A percentile compares a stretch with the other conserved stretches of the same genome.
Conservation (phyloP, 2,113 vertebrate genomes). For the Archilochus colubris region DNA sequence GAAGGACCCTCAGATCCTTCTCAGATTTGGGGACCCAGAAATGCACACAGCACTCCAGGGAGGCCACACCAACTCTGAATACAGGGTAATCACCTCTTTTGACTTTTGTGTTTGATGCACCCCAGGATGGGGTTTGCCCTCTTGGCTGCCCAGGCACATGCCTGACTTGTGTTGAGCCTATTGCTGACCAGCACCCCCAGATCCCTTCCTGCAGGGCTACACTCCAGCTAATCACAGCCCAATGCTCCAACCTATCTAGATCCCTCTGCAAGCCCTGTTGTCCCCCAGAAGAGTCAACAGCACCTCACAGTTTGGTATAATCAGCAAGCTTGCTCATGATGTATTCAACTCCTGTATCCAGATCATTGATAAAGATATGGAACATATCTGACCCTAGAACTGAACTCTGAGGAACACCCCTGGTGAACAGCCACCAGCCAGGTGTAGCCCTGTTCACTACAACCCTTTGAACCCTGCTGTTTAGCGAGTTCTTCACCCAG, state of each 20-base stretch:
- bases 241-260: neutral
- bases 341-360: neutral
- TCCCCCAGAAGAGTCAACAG: neutral
- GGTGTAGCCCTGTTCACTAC: neutral
- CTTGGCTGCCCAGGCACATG: neutral
- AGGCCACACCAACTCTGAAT: neutral
- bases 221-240: neutral
- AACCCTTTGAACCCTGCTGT: neutral
- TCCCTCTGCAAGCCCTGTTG: neutral
- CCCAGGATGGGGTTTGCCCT: neutral
- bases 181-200: neutral
- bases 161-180: neutral
- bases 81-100: neutral
- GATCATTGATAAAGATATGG: neutral
- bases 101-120: neutral
- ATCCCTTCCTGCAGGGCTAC: neutral
- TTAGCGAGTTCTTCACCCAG: neutral
- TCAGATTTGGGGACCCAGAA: neutral
- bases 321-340: neutral
- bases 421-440: neutral
- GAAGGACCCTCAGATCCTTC: neutral
- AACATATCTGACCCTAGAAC: neutral
- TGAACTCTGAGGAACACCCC: neutral
- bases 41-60: neutral
- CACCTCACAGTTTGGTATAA: neutral